phyloP scores from a whole-genome alignment of 2,797 vertebrate genomes.

The Cuniculus paca region DNA sequence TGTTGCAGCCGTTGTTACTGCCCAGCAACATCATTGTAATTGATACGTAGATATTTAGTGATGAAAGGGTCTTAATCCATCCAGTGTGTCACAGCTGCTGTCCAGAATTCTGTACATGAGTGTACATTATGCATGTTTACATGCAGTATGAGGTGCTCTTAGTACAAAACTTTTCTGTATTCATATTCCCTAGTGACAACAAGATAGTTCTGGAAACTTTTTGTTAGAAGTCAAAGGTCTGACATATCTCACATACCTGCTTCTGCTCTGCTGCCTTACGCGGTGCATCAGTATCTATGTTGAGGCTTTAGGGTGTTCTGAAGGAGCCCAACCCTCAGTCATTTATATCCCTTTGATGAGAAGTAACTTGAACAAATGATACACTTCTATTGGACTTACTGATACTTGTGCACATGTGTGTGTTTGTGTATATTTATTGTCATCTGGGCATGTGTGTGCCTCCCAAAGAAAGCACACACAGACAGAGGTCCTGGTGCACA shows the following conservation, averaged over 20 bases:
- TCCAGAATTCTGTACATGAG: constrained; percentile 62
- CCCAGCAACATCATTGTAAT: constrained; percentile 56
- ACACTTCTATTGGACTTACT: constrained; percentile 27
- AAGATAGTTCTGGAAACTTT: constrained; percentile 58
- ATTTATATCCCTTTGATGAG: constrained; percentile 50
- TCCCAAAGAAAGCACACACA: constrained; percentile 30
- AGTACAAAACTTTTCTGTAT: constrained; percentile 42
- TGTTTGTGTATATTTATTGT: not conserved
- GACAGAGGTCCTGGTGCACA: constrained; percentile 45
- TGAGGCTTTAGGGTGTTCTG: constrained; percentile 38
- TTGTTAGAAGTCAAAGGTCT: constrained; percentile 56
- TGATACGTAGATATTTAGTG: constrained; percentile 54
- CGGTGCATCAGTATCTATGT: constrained; percentile 56
- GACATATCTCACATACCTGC: constrained; percentile 40
- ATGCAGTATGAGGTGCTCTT: constrained; percentile 11
- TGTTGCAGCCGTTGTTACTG: constrained; percentile 26
- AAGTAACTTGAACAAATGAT: constrained; percentile 63
- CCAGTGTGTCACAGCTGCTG: constrained; percentile 59
- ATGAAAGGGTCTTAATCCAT: constrained; percentile 66
- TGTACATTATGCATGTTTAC: not conserved
- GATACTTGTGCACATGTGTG: not conserved
- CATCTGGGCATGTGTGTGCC: not conserved
- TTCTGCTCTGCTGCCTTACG: constrained; percentile 67
- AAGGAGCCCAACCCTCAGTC: not conserved
- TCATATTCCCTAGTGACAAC: constrained; percentile 57